phyloP scores from a whole-genome alignment of 2,797 vertebrate genomes.

The Garrulus glandarius region DNA sequence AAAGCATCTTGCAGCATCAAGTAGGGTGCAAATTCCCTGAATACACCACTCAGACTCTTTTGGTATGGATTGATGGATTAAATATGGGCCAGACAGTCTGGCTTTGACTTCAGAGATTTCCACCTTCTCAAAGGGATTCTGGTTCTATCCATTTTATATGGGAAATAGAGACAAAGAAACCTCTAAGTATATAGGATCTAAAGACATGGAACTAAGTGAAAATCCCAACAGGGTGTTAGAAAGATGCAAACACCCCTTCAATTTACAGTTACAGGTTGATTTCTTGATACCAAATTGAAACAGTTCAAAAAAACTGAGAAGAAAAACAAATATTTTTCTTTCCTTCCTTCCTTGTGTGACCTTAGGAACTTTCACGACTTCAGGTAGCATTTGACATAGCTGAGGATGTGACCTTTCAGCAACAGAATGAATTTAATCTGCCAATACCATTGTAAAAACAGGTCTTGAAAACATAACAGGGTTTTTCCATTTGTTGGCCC shows the following conservation, averaged over 20 bases:
- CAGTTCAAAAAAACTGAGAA: neutral
- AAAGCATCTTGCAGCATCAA: neutral
- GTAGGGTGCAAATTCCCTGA: neutral
- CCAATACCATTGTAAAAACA: neutral
- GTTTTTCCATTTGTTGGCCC: neutral
- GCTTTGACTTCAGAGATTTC: neutral
- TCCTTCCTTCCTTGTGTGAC: neutral
- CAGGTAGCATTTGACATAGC: neutral
- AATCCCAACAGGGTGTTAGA: neutral
- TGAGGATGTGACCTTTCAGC: neutral
- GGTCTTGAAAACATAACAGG: neutral
- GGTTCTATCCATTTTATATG: neutral
- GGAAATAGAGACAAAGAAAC: neutral
- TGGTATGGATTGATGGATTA: neutral
- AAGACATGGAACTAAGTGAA: neutral
- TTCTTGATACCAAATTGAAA: neutral
- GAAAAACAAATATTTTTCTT: neutral
- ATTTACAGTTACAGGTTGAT: neutral
- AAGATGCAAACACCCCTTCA: neutral
- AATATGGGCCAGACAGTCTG: neutral
- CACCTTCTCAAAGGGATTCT: neutral
- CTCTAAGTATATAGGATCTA: neutral
- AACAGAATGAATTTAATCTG: neutral
- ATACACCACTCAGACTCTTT: neutral
- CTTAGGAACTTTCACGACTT: neutral